Evolutionary conservation across 2,797 vertebrate species (phyloP).

Genomic region (Clarias fuscus): DNA sequence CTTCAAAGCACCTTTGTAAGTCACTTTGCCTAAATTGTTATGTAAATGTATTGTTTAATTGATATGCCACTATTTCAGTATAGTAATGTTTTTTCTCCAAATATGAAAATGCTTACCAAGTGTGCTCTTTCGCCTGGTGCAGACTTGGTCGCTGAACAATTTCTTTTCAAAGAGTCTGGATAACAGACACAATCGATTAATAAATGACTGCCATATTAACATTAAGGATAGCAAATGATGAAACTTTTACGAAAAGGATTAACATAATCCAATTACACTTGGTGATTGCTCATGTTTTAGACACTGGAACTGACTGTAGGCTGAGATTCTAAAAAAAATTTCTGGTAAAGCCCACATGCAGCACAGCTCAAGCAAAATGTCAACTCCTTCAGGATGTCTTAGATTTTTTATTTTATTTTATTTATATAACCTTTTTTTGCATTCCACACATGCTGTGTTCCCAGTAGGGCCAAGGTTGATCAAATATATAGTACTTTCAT

Average conservation of each 20-base stretch:
- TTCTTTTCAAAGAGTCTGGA: constrained; percentile 29
- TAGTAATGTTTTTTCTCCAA: background rate
- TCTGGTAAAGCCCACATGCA: background rate
- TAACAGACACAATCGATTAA: constrained; percentile 15
- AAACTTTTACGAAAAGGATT: background rate
- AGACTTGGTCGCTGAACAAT: constrained; percentile 18
- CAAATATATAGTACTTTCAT: background rate
- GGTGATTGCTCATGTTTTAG: background rate
- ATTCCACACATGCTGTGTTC: no score
- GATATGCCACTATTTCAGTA: background rate
- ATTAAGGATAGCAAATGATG: background rate
- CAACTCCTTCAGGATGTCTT: background rate
- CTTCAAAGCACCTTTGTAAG: no score
- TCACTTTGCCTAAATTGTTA: no score
- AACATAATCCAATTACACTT: background rate
- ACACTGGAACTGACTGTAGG: background rate
- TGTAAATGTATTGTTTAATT: background rate
- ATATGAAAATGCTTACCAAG: constrained; percentile 29
- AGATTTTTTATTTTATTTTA: background rate
- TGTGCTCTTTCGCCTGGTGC: background rate
- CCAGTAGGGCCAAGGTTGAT: no score
- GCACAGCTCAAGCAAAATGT: background rate
- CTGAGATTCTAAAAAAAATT: background rate
- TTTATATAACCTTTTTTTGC: background rate
- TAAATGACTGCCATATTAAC: background rate